Percentiles rank a stretch among this genome's conserved stretches.
These are phyloP conservation scores for Epinephelus moara DNA, from an alignment of 2,113 vertebrate genomes.

Conservation along the genomic window DNA sequence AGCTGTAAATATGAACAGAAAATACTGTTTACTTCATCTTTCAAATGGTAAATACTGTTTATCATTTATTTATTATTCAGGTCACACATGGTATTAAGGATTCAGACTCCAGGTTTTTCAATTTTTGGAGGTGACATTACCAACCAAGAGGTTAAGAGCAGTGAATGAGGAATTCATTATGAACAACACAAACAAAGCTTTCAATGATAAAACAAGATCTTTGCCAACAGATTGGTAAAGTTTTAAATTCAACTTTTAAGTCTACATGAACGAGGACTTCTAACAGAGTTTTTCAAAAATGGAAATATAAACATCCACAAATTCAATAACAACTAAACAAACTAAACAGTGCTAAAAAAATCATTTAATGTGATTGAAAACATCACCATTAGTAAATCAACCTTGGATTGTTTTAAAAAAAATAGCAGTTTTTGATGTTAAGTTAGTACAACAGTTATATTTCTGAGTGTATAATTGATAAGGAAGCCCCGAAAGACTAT, in stretches of 20 bases:
- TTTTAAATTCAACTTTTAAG: background rate
- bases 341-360: too few relatives aligned
- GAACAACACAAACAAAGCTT: background rate
- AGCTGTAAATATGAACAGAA: background rate
- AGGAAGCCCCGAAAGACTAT: background rate
- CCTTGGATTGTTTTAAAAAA: too few relatives aligned
- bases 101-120: background rate
- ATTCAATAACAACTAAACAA: background rate
- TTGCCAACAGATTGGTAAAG: background rate
- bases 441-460: background rate
- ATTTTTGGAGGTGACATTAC: slow-evolving; percentile 19
- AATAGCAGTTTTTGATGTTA: too few relatives aligned
- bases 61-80: slow-evolving; percentile 26
- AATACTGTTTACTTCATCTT: slow-evolving; percentile 2
- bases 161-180: background rate
- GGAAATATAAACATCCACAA: background rate
- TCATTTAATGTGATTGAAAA: background rate
- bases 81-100: background rate
- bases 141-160: background rate
- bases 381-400: background rate
- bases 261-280: too few relatives aligned
- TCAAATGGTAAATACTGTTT: slow-evolving; percentile 7
- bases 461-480: background rate
- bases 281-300: background rate
- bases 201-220: background rate